Base-by-base conservation (phyloP, 2,113 vertebrate species). In the Gopherus evgoodei region DNA sequence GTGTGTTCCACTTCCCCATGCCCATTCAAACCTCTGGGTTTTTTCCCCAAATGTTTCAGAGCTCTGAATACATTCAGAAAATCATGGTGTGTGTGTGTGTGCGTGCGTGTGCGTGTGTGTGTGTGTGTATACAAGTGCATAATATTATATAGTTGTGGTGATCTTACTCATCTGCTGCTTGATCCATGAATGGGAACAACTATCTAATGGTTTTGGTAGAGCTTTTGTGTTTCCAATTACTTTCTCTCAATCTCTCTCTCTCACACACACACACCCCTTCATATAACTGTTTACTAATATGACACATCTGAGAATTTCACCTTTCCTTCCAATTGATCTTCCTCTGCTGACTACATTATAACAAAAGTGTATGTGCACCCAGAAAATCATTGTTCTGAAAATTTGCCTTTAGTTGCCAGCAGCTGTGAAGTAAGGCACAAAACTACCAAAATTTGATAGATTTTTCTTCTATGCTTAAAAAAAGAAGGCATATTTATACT, bases 81-180 rank as follows among this genome's bases (percentile, higher is more conserved):
- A 90, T 1, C 65, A 79, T 22, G 17, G 9, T 5, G 3, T 2
- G 81, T 49, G 47, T 10, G 47, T 47, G 47, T 47, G 47, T 49
- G 81, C 11, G 47, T 9, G 47, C 10, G 8, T 47, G 47, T 49
- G 9, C 5, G 3, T 2, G 81, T 47, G 47, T 10, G 47, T 47
- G 47, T 47, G 47, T 49, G 44, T 52, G 5, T 3, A 27, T 13
- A 79, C 21, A 1, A 5, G 1, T 80, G 17, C 17, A 50, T 31
- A 35, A 53, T n/a, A 7, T 53, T 76, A 69, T 3, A 21, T 84
- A 29, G 16, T 56, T 42, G 54, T 10, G 59, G 38, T 25, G 8
- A 2, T 2, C 75, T 1, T 0, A 3, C 75, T 0, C 1, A 49
- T 91, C 88, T 90, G 0, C 8, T 42, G 8, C 85, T 47, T n/a